Evolutionary conservation across 2,888 invertebrate genomes (phyloP), one percentile per base, ranked within the genome.

Genomic region (Heliconius charithonia): DNA sequence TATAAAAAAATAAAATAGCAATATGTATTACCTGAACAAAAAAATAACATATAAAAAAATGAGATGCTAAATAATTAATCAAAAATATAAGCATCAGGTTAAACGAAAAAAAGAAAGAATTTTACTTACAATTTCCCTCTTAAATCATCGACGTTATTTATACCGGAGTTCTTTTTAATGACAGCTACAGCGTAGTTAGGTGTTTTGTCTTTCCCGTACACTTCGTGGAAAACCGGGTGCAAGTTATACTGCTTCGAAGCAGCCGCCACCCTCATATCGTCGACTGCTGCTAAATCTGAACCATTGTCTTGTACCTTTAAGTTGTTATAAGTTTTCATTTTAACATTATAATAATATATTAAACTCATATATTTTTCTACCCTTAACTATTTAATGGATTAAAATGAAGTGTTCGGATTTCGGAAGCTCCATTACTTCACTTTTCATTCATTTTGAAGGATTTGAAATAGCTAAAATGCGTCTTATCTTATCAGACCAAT

Each of bases 231-330:
- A 0, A 97, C 96, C 0, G 97, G 96, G 82, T 95, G 95, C 0
- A 96, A 89, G 82, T 96, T 96, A 89, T 95, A 96, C 66, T 96
- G 93, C 70, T 93, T 95, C 9, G 94, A 91, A 0, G 95, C 96
- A 0, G 92, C 86, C 0, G 93, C 93, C 0, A 96, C 96, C 56
- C 91, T 87, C 90, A 96, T 89, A 86, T 96, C 97, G 79, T 97
- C 97, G 9, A 97, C 93, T 0, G 96, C 95, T 27, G 97, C 96
- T 37, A 97, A 89, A 85, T 98, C 97, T 12, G 97, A 97, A 2
- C 96, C 96, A 82, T 96, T 96, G 83, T 96, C 96, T 85, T 96
- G 95, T 16, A 98, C 93, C 94, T 94, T n/a, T 2, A 67, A 37
- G n/a, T 32, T 63, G 25, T 59, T n/a, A n/a, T 59, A 4, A n/a